Evolutionary conservation across 2,797 vertebrate species (phyloP), one percentile per base, ranked within the genome.

Genomic region (Pogoniulus pusillus): DNA sequence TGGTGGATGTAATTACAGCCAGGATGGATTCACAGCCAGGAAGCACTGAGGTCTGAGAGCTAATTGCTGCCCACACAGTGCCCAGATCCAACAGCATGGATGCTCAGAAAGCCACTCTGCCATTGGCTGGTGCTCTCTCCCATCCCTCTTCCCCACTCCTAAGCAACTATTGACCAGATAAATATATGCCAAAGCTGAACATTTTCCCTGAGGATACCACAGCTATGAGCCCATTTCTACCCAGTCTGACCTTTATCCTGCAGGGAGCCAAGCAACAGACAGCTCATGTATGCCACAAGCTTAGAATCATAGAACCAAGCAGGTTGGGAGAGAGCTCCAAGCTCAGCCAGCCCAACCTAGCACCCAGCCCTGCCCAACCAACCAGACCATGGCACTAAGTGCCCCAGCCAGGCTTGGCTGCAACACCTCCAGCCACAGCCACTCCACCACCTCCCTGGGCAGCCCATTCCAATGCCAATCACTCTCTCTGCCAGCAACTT

Each of bases 41-140:
- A 68, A 27, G 14, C 17, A 35, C 9, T 0, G 0, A 62, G 23
- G 54, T 45, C 34, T 3, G 3, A 85, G 53, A 70, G 53, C 37
- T 32, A 63, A 4, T 2, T 43, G 6, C 41, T 73, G 57, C 18
- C 32, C 62, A 79, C 32, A 17, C 0, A 0, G 18, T 9, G 7
- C 32, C 26, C 62, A 54, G 47, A 69, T 17, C n/a, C 8, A 45
- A 57, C 7, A 18, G 16, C 6, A 39, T 0, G 23, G 62, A 74
- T 58, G 55, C 72, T 66, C 47, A 39, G 51, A 37, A 89, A 89
- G 81, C 27, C 66, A 72, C 23, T 12, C 15, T 63, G 39, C 30
- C 47, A 3, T 26, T 19, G 29, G 10, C 2, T 57, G 60, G 68
- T 55, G 29, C 30, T 20, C 41, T 30, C 87, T 75, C 43, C 41